These are phyloP conservation scores for Rhineura floridana DNA, from an alignment of 2,113 vertebrate species.

Conservation along the genomic window DNA sequence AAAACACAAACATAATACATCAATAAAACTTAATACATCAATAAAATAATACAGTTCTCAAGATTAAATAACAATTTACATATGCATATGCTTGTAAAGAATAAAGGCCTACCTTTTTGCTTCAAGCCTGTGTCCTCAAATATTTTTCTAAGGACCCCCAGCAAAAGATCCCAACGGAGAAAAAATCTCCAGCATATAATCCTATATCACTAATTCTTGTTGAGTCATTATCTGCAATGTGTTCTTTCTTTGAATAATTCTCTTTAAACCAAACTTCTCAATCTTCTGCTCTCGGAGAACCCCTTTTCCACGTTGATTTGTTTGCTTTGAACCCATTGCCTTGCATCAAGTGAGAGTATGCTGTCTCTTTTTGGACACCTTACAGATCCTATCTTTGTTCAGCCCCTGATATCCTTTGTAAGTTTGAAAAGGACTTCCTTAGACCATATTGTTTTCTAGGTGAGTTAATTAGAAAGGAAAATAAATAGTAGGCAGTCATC, in stretches of 20 bases:
- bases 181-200: too few species aligned
- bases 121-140: too few species aligned
- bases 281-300: neutral
- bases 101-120: too few species aligned
- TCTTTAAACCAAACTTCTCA: neutral
- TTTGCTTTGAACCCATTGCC: neutral
- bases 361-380: too few species aligned
- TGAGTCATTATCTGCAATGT: neutral
- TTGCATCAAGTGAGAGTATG: neutral
- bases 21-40: too few species aligned
- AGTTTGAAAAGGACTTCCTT: neutral
- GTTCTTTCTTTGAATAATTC: neutral
- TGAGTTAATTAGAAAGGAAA: neutral
- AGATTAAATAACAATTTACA: too few species aligned
- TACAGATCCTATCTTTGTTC: neutral
- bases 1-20: too few species aligned
- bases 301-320: neutral
- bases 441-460: neutral
- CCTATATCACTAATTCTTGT: too few species aligned
- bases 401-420: neutral
- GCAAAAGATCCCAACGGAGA: too few species aligned
- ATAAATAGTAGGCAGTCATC: neutral
- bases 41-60: too few species aligned
- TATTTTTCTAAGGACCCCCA: too few species aligned
- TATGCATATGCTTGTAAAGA: too few species aligned